Conservation (phyloP, 2,888 invertebrate genomes). For the Linnaemya vulpina region DNA sequence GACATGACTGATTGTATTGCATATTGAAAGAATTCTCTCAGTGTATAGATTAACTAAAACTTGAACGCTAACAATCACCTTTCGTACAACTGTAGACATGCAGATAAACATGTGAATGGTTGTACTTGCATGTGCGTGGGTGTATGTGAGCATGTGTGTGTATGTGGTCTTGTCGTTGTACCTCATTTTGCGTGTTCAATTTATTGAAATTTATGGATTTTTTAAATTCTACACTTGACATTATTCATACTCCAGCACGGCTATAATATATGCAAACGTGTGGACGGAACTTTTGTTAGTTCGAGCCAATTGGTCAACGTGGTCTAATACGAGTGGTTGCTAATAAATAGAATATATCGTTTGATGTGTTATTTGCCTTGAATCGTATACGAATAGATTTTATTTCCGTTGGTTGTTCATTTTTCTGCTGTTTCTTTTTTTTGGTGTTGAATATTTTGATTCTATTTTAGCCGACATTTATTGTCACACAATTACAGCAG, state of each 20-base stretch:
- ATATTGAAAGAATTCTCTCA: background rate
- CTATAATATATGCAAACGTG: conserved; percentile 17
- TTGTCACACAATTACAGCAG: background rate
- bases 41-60: conserved; percentile 4
- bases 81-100: too few species aligned
- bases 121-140: background rate
- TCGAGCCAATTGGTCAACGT: conserved; percentile 64
- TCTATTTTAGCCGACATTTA: background rate
- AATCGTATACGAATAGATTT: background rate
- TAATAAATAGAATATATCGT: background rate
- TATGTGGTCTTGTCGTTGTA: background rate
- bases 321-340: conserved; percentile 50
- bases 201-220: conserved; percentile 55
- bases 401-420: background rate
- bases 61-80: background rate
- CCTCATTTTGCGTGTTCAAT: background rate
- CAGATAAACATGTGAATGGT: background rate
- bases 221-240: conserved; percentile 9
- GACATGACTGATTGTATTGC: too few species aligned
- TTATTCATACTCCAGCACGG: background rate
- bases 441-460: conserved; percentile 13
- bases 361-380: background rate
- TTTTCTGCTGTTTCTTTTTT: background rate
- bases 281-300: background rate
- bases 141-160: background rate